Base-by-base conservation (phyloP, 2,113 vertebrate genomes). In the Malurus melanocephalus region DNA sequence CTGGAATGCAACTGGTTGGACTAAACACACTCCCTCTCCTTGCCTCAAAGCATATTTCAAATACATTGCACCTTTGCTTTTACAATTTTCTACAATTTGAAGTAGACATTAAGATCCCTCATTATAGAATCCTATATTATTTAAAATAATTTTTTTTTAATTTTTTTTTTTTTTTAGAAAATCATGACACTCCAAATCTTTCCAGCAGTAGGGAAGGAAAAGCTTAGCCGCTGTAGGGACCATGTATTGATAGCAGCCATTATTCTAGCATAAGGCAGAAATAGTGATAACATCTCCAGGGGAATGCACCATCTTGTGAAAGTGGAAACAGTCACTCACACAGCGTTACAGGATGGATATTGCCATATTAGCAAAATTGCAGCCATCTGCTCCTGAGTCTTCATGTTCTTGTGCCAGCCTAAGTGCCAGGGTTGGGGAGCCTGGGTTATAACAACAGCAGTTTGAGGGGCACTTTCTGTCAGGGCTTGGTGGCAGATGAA, bases 21-120 rank as follows among this genome's bases (percentile, higher is more conserved):
- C 12, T 64, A 88, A 86, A 24, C 0, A 0, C 3, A 1, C 4
- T 76, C 4, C 40, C 6, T 16, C 15, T 74, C 8, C 2, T 67
- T 69, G 10, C 7, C 24, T 77, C 59, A 85, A 76, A 80, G 13
- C 2, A 5, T 8, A 18, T 65, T 80, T 68, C 45, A 60, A 74
- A 32, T 6, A 22, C 8, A 32, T 16, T 30, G 15, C 6, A 55
- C 4, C 7, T 16, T 19, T 48, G 32, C 21, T 19, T 92, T 67
- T 74, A 38, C 3, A 4, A 26, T 57, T 90, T 61, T 45, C 10
- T 64, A 26, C 12, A 52, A 16, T 65, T 52, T 72, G 11, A 68
- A 87, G 52, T 18, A 49, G 11, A 62, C 8, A 7, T 40, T 38
- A 30, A 24, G 9, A 30, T 48, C 12, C 10, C 62, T n/a, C 8